A percentile compares a stretch with the other conserved stretches of the same genome.
Conservation (phyloP, 2,797 vertebrate genomes). For the Coregonus suidteri region DNA sequence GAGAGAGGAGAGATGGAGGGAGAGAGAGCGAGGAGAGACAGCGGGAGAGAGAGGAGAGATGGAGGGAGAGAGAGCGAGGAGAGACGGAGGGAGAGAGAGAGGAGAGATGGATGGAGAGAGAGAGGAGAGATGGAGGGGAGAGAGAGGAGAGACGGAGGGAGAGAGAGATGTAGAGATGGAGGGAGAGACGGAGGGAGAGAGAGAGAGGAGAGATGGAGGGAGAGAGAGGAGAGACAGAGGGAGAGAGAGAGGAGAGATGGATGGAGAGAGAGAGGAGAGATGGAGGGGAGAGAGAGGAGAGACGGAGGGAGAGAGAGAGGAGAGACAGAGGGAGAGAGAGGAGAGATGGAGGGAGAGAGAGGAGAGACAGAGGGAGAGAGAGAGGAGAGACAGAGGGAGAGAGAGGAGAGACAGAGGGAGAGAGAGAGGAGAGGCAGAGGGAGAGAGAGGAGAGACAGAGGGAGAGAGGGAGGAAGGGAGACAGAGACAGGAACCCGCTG, state of each 20-base stretch:
- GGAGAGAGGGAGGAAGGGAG: constrained; percentile 10
- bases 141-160: neutral
- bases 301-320: constrained; percentile 9
- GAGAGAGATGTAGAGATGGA: neutral
- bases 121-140: neutral
- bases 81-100: neutral
- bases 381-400: too few species aligned
- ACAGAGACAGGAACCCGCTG: too few species aligned
- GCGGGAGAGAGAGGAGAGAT: neutral
- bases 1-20: too few species aligned
- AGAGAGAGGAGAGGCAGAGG: constrained; percentile 13
- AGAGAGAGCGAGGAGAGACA: too few species aligned
- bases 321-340: too few species aligned
- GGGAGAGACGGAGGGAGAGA: neutral
- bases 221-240: neutral
- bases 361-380: constrained; percentile 12
- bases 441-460: neutral
- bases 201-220: neutral
- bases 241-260: neutral
- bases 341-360: constrained; percentile 13
- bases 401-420: too few species aligned
- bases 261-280: constrained; percentile 6
- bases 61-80: neutral
- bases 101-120: neutral
- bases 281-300: neutral